Base-by-base conservation (phyloP, 30 jellyfish, hydroid and myxozoan species). In the Aurelia aurita region DNA sequence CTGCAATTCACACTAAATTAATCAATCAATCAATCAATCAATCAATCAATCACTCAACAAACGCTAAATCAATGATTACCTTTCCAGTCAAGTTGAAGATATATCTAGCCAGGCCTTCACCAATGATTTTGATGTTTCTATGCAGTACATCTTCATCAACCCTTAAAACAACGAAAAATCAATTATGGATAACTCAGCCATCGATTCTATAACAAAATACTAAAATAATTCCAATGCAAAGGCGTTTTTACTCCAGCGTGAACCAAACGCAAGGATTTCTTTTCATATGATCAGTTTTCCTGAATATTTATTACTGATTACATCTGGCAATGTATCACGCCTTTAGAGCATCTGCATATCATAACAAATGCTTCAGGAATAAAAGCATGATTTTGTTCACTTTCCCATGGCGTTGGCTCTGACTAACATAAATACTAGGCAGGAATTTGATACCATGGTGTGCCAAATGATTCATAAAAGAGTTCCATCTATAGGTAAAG, bases 61-160 rank as follows among this genome's bases (percentile, higher is more conserved):
- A 3, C 14, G 7, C 5, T 9, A 0, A 9, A 39, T 39, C 51
- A 39, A 39, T 39, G 51, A 5, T 28, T 69, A 91, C 98, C 96
- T 91, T 79, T 15, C 88, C 94, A 32, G 96, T 70, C 19, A 78
- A 66, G 57, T 91, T 91, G 85, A 85, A 91, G 21, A 91, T 87
- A 86, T 91, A 96, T 61, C 98, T 74, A 19, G 95, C 96, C 51
- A 91, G 60, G 26, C 77, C 98, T 80, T 91, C 98, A 2, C 90
- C 95, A 22, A 91, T 65, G 11, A 91, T 82, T 77, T 80, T 87
- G 34, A 87, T 87, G 57, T 91, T 91, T 47, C 96, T 49, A 18
- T 58, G 58, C 19, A 91, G 73, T 8, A 65, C 84, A 18, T 79
- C 89, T 10, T 27, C 77, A 68, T 63, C 58, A 12, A 67, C 82